Percentiles rank a stretch among this genome's conserved stretches.
phyloP scores from a whole-genome alignment of 1,140 invertebrate species.

The Neodiprion fabricii region DNA sequence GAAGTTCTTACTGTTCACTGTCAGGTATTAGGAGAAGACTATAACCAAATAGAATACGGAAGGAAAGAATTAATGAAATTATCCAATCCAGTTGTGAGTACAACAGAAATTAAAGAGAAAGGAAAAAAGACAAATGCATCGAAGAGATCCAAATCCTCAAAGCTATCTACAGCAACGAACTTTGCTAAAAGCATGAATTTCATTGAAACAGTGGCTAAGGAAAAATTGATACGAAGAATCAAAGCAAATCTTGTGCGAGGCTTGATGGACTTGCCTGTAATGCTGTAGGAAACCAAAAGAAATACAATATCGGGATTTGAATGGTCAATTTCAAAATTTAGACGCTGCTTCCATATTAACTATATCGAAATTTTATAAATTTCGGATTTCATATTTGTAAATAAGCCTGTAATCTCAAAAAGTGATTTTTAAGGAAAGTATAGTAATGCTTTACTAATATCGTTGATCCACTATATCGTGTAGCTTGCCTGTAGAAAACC shows the following conservation, averaged over 20 bases:
- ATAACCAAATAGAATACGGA: slow-evolving; percentile 1
- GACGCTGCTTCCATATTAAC: too few relatives aligned
- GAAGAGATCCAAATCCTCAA: neutral
- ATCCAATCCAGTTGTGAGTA: neutral
- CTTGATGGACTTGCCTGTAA: neutral
- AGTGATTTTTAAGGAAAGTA: too few relatives aligned
- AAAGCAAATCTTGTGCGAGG: neutral
- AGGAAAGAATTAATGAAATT: neutral
- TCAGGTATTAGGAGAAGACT: neutral
- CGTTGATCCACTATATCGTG: neutral
- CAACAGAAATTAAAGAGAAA: neutral
- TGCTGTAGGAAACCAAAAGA: neutral
- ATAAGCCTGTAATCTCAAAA: too few relatives aligned
- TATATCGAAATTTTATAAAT: too few relatives aligned
- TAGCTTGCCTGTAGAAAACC: neutral
- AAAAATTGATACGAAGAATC: neutral
- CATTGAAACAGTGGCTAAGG: neutral
- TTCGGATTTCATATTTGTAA: too few relatives aligned
- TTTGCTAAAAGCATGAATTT: neutral
- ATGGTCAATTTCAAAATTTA: too few relatives aligned
- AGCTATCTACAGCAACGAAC: neutral
- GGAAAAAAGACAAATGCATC: neutral
- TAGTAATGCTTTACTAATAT: too few relatives aligned
- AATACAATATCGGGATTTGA: too few relatives aligned
- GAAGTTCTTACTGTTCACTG: neutral